phyloP scores from a whole-genome alignment of 1,140 invertebrate genomes.

The Cydia amplana region DNA sequence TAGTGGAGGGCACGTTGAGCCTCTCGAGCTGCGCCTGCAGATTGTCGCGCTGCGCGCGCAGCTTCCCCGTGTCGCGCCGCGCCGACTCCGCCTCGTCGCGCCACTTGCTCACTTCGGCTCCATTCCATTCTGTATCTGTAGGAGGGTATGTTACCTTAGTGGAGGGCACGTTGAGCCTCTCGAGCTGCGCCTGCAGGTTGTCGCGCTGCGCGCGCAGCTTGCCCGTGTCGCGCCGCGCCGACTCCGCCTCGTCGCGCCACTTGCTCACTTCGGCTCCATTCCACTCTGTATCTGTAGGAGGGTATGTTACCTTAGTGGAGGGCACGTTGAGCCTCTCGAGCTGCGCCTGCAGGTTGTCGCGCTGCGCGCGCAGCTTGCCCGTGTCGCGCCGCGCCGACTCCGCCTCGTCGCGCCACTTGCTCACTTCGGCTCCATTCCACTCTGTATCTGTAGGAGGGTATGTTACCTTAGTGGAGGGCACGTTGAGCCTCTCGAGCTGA shows the following conservation, averaged over 20 bases:
- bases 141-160: too few species aligned
- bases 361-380: constrained; percentile 57
- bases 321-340: constrained; percentile 82
- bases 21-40: constrained; percentile 84
- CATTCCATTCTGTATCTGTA: too few species aligned
- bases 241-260: constrained; percentile 64
- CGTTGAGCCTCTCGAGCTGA: constrained; percentile 82
- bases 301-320: constrained; percentile 28
- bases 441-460: too few species aligned
- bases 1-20: constrained; percentile 74
- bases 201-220: constrained; percentile 79
- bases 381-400: constrained; percentile 58
- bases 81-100: constrained; percentile 64
- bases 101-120: constrained; percentile 53
- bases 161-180: constrained; percentile 79
- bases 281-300: constrained; percentile 35
- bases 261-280: constrained; percentile 53
- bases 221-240: constrained; percentile 52
- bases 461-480: constrained; percentile 49
- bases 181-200: constrained; percentile 83
- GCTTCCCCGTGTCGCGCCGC: constrained; percentile 53
- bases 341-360: constrained; percentile 84
- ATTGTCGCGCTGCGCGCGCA: constrained; percentile 79
- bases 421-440: too few species aligned
- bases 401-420: constrained; percentile 62